phyloP scores from a whole-genome alignment of 1,140 invertebrate genomes.

The Episyrphus balteatus region DNA sequence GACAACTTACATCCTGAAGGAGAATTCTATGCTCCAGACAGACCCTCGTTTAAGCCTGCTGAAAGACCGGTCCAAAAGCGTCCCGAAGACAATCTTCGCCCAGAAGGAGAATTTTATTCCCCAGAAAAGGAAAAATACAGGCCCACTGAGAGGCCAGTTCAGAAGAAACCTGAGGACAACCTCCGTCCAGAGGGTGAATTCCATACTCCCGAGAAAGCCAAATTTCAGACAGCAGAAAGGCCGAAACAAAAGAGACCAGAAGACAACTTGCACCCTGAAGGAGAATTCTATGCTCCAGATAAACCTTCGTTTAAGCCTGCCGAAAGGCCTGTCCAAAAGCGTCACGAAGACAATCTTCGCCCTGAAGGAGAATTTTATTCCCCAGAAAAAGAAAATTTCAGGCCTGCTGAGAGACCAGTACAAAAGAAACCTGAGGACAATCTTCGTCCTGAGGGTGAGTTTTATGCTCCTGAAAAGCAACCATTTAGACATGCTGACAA shows the following conservation, averaged over 20 bases:
- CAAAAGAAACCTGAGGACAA: slow-evolving; percentile 48
- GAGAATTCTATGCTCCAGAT: slow-evolving; percentile 42
- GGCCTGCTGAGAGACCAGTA: slow-evolving; percentile 42
- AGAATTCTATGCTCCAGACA: slow-evolving; percentile 37
- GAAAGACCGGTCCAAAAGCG: slow-evolving; percentile 44
- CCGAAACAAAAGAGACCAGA: slow-evolving; percentile 31
- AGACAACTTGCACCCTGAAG: slow-evolving; percentile 48
- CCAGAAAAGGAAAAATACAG: slow-evolving; percentile 27
- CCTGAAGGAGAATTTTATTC: slow-evolving; percentile 43
- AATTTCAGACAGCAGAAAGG: slow-evolving; percentile 35
- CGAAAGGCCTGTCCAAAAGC: slow-evolving; percentile 37
- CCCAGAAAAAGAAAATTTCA: slow-evolving; percentile 34
- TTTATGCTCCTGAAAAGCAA: slow-evolving; percentile 39
- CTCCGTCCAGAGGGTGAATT: slow-evolving; percentile 55
- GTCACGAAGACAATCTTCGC: slow-evolving; percentile 44
- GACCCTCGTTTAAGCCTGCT: slow-evolving; percentile 24
- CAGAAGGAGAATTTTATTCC: slow-evolving; percentile 50
- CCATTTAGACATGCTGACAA: slow-evolving; percentile 43
- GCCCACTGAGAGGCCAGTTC: slow-evolving; percentile 39
- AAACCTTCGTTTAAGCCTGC: slow-evolving; percentile 28
- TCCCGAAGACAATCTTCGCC: slow-evolving; percentile 50
- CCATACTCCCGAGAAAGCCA: slow-evolving; percentile 20
- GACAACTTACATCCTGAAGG: slow-evolving; percentile 47
- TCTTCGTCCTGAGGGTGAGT: slow-evolving; percentile 46
- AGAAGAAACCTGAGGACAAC: slow-evolving; percentile 47